Percentiles rank a stretch among this genome's conserved stretches.
These are phyloP conservation scores for Hydropsyche betteni DNA, from an alignment of 2,888 invertebrate species.

Conservation along the genomic window DNA sequence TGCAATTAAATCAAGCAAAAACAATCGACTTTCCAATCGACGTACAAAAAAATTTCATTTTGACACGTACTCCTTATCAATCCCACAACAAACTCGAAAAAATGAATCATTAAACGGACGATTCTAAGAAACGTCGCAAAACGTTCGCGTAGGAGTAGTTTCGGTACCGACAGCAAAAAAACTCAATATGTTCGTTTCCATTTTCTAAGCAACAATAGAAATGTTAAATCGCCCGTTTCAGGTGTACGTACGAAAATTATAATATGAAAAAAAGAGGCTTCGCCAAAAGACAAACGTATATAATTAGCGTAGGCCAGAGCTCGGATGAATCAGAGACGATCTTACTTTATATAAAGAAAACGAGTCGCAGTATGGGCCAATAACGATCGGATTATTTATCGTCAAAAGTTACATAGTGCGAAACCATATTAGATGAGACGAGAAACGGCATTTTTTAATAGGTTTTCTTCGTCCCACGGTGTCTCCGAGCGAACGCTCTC, in stretches of 20 bases:
- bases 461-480: constrained; percentile 45
- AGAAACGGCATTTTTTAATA: constrained; percentile 29
- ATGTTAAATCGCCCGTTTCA: no score
- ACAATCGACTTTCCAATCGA: no score
- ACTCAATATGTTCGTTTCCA: no score
- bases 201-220: no score
- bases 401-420: constrained; percentile 24
- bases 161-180: no score
- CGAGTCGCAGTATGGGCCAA: constrained; percentile 12
- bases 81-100: no score
- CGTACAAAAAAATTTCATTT: no score
- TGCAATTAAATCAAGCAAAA: no score
- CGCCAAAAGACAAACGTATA: constrained; percentile 32
- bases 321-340: constrained; percentile 34
- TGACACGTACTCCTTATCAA: no score
- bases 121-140: no score
- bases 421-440: constrained; percentile 37
- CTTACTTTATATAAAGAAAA: constrained; percentile 35
- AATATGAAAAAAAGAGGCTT: constrained; percentile 13
- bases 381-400: constrained; percentile 35
- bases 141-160: no score
- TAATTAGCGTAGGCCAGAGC: constrained; percentile 49
- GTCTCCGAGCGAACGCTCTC: neutral
- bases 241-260: neutral
- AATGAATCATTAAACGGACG: no score